Percentiles rank a stretch among this genome's conserved stretches.
phyloP scores from a whole-genome alignment of 2,113 vertebrate species.

The Varanus komodoensis region DNA sequence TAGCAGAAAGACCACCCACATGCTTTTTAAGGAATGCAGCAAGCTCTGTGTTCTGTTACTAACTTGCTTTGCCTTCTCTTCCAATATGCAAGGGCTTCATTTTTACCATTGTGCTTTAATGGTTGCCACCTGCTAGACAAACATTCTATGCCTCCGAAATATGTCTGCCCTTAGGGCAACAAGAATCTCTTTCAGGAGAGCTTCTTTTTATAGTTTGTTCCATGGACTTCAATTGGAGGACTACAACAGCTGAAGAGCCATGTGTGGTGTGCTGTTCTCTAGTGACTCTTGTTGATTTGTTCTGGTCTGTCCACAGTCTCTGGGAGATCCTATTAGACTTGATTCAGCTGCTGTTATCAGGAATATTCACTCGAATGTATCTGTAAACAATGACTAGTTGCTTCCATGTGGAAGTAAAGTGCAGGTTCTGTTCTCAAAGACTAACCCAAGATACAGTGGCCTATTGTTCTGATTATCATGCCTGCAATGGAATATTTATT shows the following conservation, averaged over 20 bases:
- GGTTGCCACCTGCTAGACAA: neutral
- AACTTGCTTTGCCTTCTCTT: neutral
- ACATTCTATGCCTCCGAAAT: neutral
- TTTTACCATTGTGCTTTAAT: neutral
- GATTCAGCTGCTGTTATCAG: neutral
- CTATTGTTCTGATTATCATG: neutral
- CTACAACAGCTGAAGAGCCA: constrained; percentile 10
- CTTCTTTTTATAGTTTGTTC: neutral
- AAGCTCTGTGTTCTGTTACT: neutral
- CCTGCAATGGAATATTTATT: neutral
- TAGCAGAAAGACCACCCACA: neutral
- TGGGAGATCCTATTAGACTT: neutral
- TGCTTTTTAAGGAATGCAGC: neutral
- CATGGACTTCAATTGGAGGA: neutral
- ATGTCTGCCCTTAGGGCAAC: neutral
- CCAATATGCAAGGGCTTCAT: too few relatives aligned
- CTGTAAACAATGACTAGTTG: neutral
- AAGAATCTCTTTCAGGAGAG: neutral
- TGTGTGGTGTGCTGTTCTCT: constrained; percentile 2
- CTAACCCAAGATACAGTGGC: neutral
- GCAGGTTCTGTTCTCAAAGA: neutral
- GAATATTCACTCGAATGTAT: neutral
- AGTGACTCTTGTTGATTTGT: neutral
- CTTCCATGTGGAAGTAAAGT: neutral
- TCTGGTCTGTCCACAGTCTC: neutral